Evolutionary conservation across 2,888 invertebrate species (phyloP).

Genomic region (Imbricaverruca yamaguchii): DNA sequence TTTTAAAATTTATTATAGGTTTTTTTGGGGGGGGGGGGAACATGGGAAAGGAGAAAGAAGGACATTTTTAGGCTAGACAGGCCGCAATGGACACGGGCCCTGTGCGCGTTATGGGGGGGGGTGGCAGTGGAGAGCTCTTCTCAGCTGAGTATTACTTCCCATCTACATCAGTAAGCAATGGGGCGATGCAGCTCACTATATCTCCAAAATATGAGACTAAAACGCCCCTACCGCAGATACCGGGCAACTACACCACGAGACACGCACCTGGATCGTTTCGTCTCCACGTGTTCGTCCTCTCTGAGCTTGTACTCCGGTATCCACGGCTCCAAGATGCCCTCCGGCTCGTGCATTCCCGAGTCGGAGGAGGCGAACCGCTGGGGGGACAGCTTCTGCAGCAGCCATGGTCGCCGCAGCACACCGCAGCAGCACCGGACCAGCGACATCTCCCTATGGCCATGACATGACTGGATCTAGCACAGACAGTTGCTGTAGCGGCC

Average conservation of each 20-base stretch:
- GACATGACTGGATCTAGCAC: no score
- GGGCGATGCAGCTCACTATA: neutral
- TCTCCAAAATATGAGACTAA: no score
- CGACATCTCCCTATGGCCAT: no score
- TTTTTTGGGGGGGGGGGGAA: no score
- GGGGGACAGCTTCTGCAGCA: no score
- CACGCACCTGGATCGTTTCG: neutral
- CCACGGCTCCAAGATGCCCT: conserved; percentile 5
- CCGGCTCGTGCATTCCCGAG: neutral
- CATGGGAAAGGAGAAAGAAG: no score
- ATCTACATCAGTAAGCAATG: neutral
- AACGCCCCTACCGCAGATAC: neutral
- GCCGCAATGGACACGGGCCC: no score
- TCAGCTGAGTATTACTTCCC: neutral
- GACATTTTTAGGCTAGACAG: no score
- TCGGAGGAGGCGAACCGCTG: neutral
- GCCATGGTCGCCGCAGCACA: no score
- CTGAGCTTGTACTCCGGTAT: neutral
- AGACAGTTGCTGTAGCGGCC: no score
- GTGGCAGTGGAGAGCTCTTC: neutral
- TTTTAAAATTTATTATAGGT: no score
- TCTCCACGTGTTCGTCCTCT: neutral
- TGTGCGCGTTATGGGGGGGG: neutral
- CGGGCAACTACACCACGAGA: neutral
- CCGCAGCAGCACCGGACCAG: no score